Evolutionary conservation across 2,888 invertebrate genomes (phyloP), one percentile per base, ranked within the genome.

Genomic region (Drosophila putrida): DNA sequence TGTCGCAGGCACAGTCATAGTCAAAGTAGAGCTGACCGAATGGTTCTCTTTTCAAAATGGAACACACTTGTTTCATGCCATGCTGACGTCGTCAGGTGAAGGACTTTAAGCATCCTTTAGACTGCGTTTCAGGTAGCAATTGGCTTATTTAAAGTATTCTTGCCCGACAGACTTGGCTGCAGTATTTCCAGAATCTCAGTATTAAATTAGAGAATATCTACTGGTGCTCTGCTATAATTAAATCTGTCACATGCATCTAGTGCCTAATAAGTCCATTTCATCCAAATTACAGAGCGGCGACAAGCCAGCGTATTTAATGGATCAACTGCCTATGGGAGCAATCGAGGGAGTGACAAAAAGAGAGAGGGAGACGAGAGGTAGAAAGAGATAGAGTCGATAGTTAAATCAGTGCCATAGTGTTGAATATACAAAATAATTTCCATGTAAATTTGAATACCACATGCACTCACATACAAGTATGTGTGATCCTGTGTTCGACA

Each of bases 391-490:
- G 20, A 11, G 10, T 10, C 8, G 3, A 11, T 4, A 33, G 41
- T 35, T 25, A 27, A 75, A 70, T 61, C 71, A 66, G 64, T 60
- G 60, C 47, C 69, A 54, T 80, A 77, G 80, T 85, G 80, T 82
- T 73, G 72, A 75, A 76, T 67, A 63, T 59, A 71, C 84, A 76
- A 78, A 83, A 83, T 80, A 72, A 74, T 80, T 78, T 75, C 39
- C 61, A 67, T 75, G 75, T 75, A 69, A 73, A 74, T 73, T 39
- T 38, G 36, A n/a, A 68, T 46, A 36, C 28, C 46, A 36, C 46
- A 60, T 63, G 35, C 28, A 58, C 9, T 47, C 15, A 35, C 27
- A 35, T 39, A 31, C 53, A 6, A 28, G 36, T 15, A 4, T 51
- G 9, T 6, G 28, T 54, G 41, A 36, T 44, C 6, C 27, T 43